A percentile compares a stretch with the other conserved stretches of the same genome.
These are phyloP conservation scores for Keiferia lycopersicella DNA, from an alignment of 2,888 invertebrate species.

Conservation along the genomic window DNA sequence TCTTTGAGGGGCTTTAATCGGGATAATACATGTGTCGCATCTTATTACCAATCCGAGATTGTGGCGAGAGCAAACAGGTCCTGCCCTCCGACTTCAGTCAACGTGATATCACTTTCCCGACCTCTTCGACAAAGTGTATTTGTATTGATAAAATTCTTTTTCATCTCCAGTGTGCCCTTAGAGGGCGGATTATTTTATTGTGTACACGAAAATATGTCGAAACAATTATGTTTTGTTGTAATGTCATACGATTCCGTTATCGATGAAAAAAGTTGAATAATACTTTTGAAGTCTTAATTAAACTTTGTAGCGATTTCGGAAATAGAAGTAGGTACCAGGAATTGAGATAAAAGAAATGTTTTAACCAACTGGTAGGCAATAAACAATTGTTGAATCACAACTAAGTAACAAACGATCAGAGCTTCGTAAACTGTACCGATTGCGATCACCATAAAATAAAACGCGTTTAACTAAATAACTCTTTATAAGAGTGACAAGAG, in stretches of 20 bases:
- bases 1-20: conserved; percentile 72
- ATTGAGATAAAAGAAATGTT: conserved; percentile 24
- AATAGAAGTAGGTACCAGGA: conserved; percentile 30
- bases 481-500: conserved; percentile 60
- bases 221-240: conserved; percentile 17
- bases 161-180: conserved; percentile 50
- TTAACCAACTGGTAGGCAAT: background rate
- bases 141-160: conserved; percentile 64
- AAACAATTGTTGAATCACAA: conserved; percentile 25
- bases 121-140: conserved; percentile 64
- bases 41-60: conserved; percentile 78
- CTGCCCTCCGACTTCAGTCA: conserved; percentile 62
- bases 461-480: conserved; percentile 59
- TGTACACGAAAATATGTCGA: conserved; percentile 33
- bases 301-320: conserved; percentile 30
- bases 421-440: conserved; percentile 52
- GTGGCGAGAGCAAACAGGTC: conserved; percentile 73
- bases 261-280: conserved; percentile 28
- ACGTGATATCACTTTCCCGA: conserved; percentile 74
- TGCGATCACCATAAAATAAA: conserved; percentile 50
- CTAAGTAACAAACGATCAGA: conserved; percentile 48
- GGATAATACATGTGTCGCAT: conserved; percentile 79
- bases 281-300: conserved; percentile 35
- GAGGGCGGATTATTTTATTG: conserved; percentile 42
- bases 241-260: conserved; percentile 29